phyloP scores from a whole-genome alignment of 2,888 invertebrate species.

The Netelia melanura region DNA sequence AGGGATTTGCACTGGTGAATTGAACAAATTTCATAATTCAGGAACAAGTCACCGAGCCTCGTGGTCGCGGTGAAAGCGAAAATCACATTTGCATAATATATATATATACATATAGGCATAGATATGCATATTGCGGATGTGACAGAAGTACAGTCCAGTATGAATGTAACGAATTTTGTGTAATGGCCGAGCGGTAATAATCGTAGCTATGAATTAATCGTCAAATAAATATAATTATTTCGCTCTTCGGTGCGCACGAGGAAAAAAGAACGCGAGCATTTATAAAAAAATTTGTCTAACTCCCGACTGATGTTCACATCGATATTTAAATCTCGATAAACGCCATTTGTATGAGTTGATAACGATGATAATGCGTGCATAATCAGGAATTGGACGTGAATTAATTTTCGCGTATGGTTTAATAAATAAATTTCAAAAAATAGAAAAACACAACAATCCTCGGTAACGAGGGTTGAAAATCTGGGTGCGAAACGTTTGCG shows the following conservation, averaged over 20 bases:
- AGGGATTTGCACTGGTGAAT: constrained; percentile 49
- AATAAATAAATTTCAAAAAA: too few species aligned
- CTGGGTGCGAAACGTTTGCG: too few species aligned
- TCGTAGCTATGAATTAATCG: not conserved
- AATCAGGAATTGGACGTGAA: too few species aligned
- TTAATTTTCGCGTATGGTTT: too few species aligned
- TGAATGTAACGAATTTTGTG: not conserved
- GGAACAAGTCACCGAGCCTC: constrained; percentile 41
- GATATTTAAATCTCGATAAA: not conserved
- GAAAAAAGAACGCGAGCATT: too few species aligned
- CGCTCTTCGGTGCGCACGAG: not conserved
- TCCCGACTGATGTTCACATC: too few species aligned
- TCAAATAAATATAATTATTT: not conserved
- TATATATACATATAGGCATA: not conserved
- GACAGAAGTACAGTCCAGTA: not conserved
- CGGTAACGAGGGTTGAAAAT: too few species aligned
- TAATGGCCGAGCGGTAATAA: not conserved
- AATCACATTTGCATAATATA: not conserved
- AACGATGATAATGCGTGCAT: not conserved
- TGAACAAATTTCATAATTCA: constrained; percentile 62
- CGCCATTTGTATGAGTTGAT: not conserved
- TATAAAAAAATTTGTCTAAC: too few species aligned
- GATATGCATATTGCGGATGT: constrained; percentile 2
- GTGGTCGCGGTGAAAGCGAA: constrained; percentile 22
- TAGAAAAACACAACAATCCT: too few species aligned